Evolutionary conservation across 2,888 invertebrate species (phyloP).

Genomic region (Rotaria macrura): DNA sequence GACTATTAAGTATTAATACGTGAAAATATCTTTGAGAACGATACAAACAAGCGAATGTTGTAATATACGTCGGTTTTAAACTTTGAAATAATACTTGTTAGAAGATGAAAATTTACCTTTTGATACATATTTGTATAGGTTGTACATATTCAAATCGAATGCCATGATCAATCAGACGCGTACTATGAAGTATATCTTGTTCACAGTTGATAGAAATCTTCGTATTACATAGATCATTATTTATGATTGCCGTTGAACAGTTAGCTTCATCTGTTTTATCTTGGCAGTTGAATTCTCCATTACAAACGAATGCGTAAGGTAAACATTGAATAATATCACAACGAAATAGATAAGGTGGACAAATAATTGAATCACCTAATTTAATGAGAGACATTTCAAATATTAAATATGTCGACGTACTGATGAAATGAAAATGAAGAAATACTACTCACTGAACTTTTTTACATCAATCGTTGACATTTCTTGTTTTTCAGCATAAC

Average conservation of each 20-base stretch:
- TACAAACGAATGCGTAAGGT: background rate
- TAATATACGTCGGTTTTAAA: no score
- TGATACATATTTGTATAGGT: background rate
- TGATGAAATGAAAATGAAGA: background rate
- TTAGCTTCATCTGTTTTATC: conserved; percentile 14
- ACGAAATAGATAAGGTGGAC: background rate
- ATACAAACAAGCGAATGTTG: no score
- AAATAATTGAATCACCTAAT: background rate
- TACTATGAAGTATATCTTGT: conserved; percentile 15
- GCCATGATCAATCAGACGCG: background rate
- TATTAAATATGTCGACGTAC: no score
- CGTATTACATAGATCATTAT: background rate
- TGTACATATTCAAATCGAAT: background rate
- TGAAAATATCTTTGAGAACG: no score
- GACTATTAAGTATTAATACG: background rate
- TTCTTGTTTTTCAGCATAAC: background rate
- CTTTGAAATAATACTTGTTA: no score
- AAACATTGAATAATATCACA: background rate
- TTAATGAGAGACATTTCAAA: no score
- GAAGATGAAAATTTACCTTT: background rate
- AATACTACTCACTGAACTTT: background rate
- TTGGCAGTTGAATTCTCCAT: conserved; percentile 7
- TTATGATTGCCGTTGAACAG: background rate
- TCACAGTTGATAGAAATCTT: background rate
- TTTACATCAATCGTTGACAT: background rate